Evolutionary conservation across 2,797 vertebrate species (phyloP).

Genomic region (Cetoscarus ocellatus): DNA sequence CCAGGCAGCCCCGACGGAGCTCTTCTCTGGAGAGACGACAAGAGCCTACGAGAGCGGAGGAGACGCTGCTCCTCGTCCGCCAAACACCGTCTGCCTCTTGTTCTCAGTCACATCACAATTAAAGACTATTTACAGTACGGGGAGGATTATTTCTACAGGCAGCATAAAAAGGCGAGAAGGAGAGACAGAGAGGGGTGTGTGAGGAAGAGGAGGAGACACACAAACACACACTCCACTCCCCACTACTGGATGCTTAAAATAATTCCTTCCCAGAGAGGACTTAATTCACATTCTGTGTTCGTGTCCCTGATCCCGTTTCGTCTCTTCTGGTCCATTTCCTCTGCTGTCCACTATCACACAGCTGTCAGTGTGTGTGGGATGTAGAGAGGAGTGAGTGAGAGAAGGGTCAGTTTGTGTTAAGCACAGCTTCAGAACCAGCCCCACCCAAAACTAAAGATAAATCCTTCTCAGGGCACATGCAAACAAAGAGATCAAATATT

Average conservation of each 20-base stretch:
- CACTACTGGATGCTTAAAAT: conserved; percentile 63
- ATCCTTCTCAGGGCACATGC: conserved; percentile 37
- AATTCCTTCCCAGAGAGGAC: conserved; percentile 78
- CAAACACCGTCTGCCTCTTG: conserved; percentile 53
- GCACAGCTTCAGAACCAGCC: conserved; percentile 37
- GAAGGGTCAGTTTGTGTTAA: conserved; percentile 49
- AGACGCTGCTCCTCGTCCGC: conserved; percentile 46
- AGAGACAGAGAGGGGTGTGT: conserved; percentile 43
- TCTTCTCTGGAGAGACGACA: conserved; percentile 63
- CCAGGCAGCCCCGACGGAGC: conserved; percentile 51
- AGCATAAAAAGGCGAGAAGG: not conserved
- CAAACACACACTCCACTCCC: conserved; percentile 30
- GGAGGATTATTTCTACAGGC: conserved; percentile 56
- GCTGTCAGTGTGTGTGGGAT: conserved; percentile 51
- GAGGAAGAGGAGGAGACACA: conserved; percentile 39
- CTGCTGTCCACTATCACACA: conserved; percentile 73
- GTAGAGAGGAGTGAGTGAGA: conserved; percentile 44
- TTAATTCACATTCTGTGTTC: conserved; percentile 79
- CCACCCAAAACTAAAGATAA: conserved; percentile 46
- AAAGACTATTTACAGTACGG: conserved; percentile 64
- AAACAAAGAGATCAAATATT: conserved; percentile 25
- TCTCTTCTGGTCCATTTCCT: conserved; percentile 75
- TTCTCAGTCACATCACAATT: conserved; percentile 61
- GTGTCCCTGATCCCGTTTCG: conserved; percentile 72
- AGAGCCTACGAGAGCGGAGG: conserved; percentile 53